Percentiles rank a stretch among this genome's conserved stretches.
Evolutionary conservation across 2,113 vertebrate genomes (phyloP).

Genomic region (Tetrax tetrax): DNA sequence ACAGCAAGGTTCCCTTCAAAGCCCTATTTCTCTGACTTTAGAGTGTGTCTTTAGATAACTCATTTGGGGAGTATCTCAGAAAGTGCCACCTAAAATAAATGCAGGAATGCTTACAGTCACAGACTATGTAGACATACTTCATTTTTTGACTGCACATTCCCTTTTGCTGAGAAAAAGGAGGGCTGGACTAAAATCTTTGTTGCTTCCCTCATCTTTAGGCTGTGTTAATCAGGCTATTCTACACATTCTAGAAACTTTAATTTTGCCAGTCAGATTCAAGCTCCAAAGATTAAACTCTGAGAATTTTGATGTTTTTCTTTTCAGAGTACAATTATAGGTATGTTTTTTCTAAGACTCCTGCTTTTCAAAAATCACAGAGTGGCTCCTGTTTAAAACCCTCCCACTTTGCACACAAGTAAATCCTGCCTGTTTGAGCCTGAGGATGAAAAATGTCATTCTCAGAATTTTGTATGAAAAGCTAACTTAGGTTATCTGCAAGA

Average conservation of each 20-base stretch:
- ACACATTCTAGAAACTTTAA: not conserved
- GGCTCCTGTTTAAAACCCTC: not conserved
- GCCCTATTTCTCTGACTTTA: not conserved
- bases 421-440: not conserved
- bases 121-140: not conserved
- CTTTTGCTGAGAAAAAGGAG: not conserved
- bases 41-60: not conserved
- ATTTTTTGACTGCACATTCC: not conserved
- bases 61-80: not conserved
- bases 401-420: not conserved
- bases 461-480: not conserved
- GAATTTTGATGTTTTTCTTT: not conserved
- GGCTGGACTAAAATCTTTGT: not conserved
- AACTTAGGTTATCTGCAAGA: not conserved
- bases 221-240: not conserved
- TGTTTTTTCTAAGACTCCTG: not conserved
- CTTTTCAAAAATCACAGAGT: not conserved
- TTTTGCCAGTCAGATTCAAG: not conserved
- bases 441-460: not conserved
- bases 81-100: not conserved
- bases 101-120: not conserved
- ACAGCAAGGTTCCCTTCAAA: not conserved
- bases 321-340: not conserved
- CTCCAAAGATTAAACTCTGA: not conserved
- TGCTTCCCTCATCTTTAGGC: not conserved